Evolutionary conservation across 2,888 invertebrate species (phyloP).

Genomic region (Atethmia centrago): DNA sequence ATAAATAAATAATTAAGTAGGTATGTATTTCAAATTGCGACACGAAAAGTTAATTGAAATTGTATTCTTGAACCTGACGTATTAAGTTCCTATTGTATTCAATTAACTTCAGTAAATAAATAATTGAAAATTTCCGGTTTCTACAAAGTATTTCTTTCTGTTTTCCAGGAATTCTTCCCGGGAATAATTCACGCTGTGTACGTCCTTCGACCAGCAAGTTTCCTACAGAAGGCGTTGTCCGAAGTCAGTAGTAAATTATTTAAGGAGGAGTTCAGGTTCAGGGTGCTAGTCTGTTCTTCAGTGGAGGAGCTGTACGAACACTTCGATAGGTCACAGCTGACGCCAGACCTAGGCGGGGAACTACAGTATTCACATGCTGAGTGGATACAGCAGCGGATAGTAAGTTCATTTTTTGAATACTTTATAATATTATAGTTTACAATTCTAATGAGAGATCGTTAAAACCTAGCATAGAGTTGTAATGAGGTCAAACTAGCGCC

Average conservation of each 20-base stretch:
- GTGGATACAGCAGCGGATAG: constrained; percentile 99
- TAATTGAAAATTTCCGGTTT: too few species aligned
- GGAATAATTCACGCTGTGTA: constrained; percentile 98
- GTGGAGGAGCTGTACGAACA: constrained; percentile 96
- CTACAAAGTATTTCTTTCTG: constrained; percentile 12
- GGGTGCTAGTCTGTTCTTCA: constrained; percentile 96
- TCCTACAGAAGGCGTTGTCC: constrained; percentile 98
- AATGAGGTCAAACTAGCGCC: constrained; percentile 41
- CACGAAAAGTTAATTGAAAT: background rate
- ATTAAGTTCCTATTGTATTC: too few species aligned
- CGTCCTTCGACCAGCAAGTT: constrained; percentile 97
- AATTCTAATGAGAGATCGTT: background rate
- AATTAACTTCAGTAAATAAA: background rate
- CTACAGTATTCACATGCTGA: constrained; percentile 97
- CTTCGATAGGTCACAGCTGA: constrained; percentile 95
- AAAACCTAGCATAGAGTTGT: background rate
- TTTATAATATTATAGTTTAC: background rate
- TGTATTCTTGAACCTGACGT: background rate
- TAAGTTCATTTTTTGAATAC: constrained; percentile 84
- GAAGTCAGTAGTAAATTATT: constrained; percentile 98
- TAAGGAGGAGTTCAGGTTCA: constrained; percentile 97
- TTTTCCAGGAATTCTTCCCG: constrained; percentile 96
- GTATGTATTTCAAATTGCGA: background rate
- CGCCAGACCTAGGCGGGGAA: constrained; percentile 96
- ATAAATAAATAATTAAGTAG: background rate